A percentile compares a stretch with the other conserved stretches of the same genome.
Evolutionary conservation across 2,888 invertebrate species (phyloP).

Genomic region (Oscheius onirici): DNA sequence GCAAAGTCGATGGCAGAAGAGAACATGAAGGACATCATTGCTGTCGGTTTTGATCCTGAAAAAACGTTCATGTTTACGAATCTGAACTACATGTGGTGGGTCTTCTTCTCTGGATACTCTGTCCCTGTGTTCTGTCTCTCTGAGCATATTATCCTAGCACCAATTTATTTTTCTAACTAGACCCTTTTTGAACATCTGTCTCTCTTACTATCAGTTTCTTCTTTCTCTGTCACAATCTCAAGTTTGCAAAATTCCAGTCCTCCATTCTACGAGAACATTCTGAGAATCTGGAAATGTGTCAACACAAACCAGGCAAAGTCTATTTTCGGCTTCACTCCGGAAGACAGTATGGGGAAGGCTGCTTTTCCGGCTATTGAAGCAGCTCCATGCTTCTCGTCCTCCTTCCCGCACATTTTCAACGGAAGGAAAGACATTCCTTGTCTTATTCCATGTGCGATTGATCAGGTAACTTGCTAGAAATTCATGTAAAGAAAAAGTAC

Average conservation of each 20-base stretch:
- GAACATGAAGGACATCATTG: constrained; percentile 97
- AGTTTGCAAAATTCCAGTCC: constrained; percentile 86
- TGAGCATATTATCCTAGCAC: too few relatives aligned
- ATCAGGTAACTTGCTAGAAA: constrained; percentile 79
- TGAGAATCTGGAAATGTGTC: constrained; percentile 89
- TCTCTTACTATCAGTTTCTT: too few relatives aligned
- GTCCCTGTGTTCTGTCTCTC: neutral
- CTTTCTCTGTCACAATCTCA: too few relatives aligned
- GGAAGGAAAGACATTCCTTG: constrained; percentile 82
- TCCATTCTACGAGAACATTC: constrained; percentile 91
- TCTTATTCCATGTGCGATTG: constrained; percentile 96
- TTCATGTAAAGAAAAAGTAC: too few relatives aligned
- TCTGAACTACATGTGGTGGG: constrained; percentile 89
- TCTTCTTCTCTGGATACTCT: neutral
- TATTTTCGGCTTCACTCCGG: constrained; percentile 96
- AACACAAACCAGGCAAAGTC: constrained; percentile 97
- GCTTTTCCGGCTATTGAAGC: constrained; percentile 97
- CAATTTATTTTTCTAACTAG: too few relatives aligned
- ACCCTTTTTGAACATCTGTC: too few relatives aligned
- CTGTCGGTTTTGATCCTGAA: constrained; percentile 89
- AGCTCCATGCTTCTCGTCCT: constrained; percentile 79
- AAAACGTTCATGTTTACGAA: constrained; percentile 98
- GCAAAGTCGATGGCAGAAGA: constrained; percentile 84
- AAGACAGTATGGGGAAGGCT: constrained; percentile 90
- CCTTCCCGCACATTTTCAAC: constrained; percentile 73